Evolutionary conservation across 2,888 invertebrate species (phyloP).

Genomic region (Drosophila meridiana): DNA sequence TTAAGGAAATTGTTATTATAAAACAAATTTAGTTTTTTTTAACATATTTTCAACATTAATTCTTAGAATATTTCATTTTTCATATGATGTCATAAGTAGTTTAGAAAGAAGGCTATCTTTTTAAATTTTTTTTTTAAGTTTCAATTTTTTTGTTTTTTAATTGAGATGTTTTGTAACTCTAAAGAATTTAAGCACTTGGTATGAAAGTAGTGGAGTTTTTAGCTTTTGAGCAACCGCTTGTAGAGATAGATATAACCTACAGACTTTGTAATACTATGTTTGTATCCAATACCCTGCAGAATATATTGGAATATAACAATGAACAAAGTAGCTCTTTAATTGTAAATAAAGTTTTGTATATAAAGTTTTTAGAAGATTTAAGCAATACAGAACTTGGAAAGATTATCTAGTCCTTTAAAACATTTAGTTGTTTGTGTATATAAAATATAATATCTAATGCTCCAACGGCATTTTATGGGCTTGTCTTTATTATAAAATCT

Average conservation of each 20-base stretch:
- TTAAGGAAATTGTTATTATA: neutral
- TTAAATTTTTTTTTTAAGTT: neutral
- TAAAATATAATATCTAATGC: too few relatives aligned
- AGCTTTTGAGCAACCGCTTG: neutral
- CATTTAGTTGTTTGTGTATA: too few relatives aligned
- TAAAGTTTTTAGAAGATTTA: too few relatives aligned
- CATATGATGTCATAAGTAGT: neutral
- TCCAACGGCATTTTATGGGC: too few relatives aligned
- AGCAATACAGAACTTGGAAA: too few relatives aligned
- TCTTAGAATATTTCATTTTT: neutral
- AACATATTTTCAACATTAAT: neutral
- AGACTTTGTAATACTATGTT: neutral
- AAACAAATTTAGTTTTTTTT: neutral
- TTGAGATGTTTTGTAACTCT: neutral
- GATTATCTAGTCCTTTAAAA: too few relatives aligned
- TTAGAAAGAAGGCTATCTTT: neutral
- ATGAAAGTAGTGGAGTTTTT: neutral
- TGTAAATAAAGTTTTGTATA: too few relatives aligned
- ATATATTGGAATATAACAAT: neutral
- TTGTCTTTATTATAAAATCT: too few relatives aligned
- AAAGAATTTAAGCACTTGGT: neutral
- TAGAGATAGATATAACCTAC: too few relatives aligned
- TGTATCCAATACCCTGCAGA: slow-evolving; percentile 8
- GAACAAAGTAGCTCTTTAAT: neutral
- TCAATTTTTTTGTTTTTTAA: neutral